Conservation (phyloP, 2,797 vertebrate genomes). For the Pipistrellus pipistrellus region DNA sequence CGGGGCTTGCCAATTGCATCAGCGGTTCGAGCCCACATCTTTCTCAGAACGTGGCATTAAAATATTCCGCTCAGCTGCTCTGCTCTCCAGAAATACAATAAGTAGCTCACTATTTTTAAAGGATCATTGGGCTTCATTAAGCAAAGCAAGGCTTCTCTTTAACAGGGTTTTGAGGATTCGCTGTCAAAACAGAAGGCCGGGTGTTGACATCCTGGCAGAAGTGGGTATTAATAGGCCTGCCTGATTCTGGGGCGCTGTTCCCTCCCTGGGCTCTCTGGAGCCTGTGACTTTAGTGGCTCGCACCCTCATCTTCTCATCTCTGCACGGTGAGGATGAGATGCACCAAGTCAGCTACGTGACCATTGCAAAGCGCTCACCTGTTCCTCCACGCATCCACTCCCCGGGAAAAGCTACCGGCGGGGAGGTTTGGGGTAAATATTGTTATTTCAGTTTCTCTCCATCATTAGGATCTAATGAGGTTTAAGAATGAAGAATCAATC, state of each 20-base stretch:
- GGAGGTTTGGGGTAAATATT: not conserved
- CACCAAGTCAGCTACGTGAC: rapidly evolving
- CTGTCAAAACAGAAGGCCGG: slow-evolving; percentile 66
- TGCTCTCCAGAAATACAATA: slow-evolving; percentile 63
- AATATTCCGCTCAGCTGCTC: slow-evolving; percentile 77
- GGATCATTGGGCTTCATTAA: slow-evolving; percentile 79
- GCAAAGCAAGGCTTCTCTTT: slow-evolving; percentile 71
- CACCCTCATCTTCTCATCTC: not conserved
- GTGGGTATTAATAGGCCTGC: slow-evolving; percentile 49
- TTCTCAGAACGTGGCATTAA: slow-evolving; percentile 63
- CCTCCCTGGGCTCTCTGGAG: not conserved
- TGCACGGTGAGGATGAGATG: not conserved
- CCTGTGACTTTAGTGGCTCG: not conserved
- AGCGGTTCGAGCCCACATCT: slow-evolving; percentile 2
- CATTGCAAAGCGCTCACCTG: rapidly evolving
- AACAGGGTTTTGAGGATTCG: slow-evolving; percentile 66
- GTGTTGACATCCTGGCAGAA: slow-evolving; percentile 60
- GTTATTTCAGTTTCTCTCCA: not conserved
- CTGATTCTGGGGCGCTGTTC: not conserved
- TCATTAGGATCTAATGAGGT: not conserved
- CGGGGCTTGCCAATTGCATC: not conserved
- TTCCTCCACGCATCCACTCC: not conserved
- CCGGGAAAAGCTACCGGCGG: not conserved
- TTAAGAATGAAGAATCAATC: not conserved
- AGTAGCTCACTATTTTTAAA: slow-evolving; percentile 81